Evolutionary conservation across 2,113 vertebrate species (phyloP).

Genomic region (Onychostruthus taczanowskii): DNA sequence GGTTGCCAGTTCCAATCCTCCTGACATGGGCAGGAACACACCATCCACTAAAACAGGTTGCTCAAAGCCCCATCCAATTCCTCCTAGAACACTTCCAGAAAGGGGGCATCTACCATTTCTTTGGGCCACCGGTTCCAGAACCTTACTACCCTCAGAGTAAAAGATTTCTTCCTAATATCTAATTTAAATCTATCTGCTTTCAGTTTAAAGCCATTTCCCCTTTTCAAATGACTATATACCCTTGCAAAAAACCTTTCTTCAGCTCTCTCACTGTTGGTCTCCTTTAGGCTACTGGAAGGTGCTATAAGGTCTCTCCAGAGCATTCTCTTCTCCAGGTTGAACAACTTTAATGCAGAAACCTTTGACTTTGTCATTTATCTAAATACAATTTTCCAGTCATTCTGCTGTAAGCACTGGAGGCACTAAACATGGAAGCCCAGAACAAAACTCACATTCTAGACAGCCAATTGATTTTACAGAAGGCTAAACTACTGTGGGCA

Average conservation of each 20-base stretch:
- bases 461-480: constrained; percentile 1
- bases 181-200: not conserved
- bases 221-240: not conserved
- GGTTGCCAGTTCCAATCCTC: not conserved
- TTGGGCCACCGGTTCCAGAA: not conserved
- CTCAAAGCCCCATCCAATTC: not conserved
- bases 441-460: constrained; percentile 1
- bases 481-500: not conserved
- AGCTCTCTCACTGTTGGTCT: not conserved
- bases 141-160: not conserved
- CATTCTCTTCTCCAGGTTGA: not conserved
- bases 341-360: not conserved
- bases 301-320: not conserved
- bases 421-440: not conserved
- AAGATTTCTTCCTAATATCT: not conserved
- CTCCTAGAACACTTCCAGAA: not conserved
- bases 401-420: constrained; percentile 6
- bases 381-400: not conserved
- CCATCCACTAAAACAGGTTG: not conserved
- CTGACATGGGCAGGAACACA: not conserved
- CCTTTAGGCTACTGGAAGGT: not conserved
- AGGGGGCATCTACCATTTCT: not conserved
- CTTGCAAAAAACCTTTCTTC: not conserved
- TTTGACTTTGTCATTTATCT: constrained; percentile 34
- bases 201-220: not conserved